Evolutionary conservation across 2,888 invertebrate genomes (phyloP).

Genomic region (Selenia dentaria): DNA sequence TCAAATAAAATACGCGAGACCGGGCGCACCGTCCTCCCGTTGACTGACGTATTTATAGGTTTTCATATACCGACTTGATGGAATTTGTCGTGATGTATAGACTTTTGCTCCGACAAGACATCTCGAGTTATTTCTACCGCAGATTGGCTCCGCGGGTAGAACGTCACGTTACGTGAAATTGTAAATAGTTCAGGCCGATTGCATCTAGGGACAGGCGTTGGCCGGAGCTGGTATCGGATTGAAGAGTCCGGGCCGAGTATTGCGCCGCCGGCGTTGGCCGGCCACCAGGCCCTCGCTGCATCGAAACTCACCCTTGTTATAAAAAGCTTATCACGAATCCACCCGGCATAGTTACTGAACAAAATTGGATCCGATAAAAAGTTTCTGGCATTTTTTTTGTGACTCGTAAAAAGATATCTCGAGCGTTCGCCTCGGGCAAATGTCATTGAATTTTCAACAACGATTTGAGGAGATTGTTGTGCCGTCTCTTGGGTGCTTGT

Average conservation of each 20-base stretch:
- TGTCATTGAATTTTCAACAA: slow-evolving; percentile 67
- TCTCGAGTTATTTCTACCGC: slow-evolving; percentile 34
- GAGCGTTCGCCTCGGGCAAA: slow-evolving; percentile 51
- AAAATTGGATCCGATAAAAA: slow-evolving; percentile 70
- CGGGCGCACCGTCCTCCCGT: slow-evolving; percentile 31
- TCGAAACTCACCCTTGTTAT: slow-evolving; percentile 54
- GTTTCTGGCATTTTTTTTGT: slow-evolving; percentile 61
- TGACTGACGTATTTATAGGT: slow-evolving; percentile 47
- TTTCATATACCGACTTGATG: slow-evolving; percentile 39
- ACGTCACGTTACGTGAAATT: slow-evolving; percentile 25
- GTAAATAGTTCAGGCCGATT: not conserved
- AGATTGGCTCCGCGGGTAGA: slow-evolving; percentile 35
- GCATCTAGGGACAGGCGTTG: slow-evolving; percentile 28
- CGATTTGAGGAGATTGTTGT: slow-evolving; percentile 57
- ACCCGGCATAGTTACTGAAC: slow-evolving; percentile 64
- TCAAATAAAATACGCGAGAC: slow-evolving; percentile 39
- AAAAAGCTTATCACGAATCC: slow-evolving; percentile 68
- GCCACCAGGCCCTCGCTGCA: slow-evolving; percentile 14
- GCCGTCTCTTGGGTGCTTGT: slow-evolving; percentile 40
- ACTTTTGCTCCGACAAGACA: slow-evolving; percentile 25
- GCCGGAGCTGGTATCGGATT: slow-evolving; percentile 34
- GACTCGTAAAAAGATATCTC: slow-evolving; percentile 64
- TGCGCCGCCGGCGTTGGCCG: slow-evolving; percentile 9
- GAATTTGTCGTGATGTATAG: slow-evolving; percentile 36
- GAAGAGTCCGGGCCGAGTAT: slow-evolving; percentile 13